These are phyloP conservation scores for Aromia moschata DNA, from an alignment of 2,888 invertebrate species.

Conservation along the genomic window DNA sequence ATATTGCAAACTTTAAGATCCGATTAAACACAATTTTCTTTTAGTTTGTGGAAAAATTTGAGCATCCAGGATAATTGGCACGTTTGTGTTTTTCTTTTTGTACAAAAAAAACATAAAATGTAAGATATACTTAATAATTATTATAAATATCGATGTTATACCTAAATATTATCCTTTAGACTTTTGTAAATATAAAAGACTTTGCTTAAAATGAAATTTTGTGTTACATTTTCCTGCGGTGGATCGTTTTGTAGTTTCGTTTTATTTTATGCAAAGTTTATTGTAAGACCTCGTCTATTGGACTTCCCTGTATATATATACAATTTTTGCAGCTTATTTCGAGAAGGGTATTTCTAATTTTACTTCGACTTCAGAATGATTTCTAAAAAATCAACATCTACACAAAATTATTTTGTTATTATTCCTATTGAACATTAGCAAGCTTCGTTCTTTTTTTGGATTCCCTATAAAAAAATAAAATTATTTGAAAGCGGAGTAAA, in stretches of 20 bases:
- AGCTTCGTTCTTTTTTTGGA: too few species aligned
- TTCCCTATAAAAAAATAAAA: too few species aligned
- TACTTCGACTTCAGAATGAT: conserved; percentile 12
- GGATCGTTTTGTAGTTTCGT: conserved; percentile 18
- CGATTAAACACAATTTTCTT: too few species aligned
- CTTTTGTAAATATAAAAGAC: conserved; percentile 44
- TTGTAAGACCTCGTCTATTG: conserved; percentile 36
- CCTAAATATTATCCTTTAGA: conserved; percentile 38
- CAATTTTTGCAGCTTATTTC: conserved; percentile 38
- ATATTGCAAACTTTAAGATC: too few species aligned
- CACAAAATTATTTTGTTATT: not conserved
- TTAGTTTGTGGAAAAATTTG: conserved; percentile 11
- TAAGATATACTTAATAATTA: conserved; percentile 53
- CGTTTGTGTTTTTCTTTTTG: conserved; percentile 51
- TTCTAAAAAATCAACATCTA: too few species aligned
- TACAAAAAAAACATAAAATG: conserved; percentile 51
- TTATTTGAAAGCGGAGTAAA: conserved; percentile 17
- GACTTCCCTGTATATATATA: conserved; percentile 43
- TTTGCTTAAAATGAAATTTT: conserved; percentile 38
- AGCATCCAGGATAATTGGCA: conserved; percentile 44
- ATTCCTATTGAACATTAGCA: too few species aligned
- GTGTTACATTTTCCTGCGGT: conserved; percentile 22
- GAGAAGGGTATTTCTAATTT: conserved; percentile 27
- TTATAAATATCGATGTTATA: conserved; percentile 51
- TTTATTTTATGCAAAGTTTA: conserved; percentile 42